Percentiles rank a stretch among this genome's conserved stretches.
These are phyloP conservation scores for Tanaodytes sp. DNA, from an alignment of 2,888 invertebrate genomes.

Conservation along the genomic window DNA sequence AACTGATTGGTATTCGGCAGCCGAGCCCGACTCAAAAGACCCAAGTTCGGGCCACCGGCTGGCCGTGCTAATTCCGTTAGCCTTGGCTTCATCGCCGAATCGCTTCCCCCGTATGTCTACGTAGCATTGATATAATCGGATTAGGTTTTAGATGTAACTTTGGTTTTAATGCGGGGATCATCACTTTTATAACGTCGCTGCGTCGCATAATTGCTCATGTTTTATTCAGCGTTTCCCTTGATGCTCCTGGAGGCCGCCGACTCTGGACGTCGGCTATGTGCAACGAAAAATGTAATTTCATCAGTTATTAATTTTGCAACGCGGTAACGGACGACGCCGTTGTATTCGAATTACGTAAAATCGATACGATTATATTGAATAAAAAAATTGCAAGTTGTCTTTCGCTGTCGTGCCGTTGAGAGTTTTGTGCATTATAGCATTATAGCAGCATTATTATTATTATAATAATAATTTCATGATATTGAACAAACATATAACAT, in stretches of 20 bases:
- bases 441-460: no score
- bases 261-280: no score
- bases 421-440: no score
- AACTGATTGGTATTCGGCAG: conserved; percentile 70
- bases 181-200: conserved; percentile 5
- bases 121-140: conserved; percentile 21
- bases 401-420: no score
- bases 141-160: conserved; percentile 22
- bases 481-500: no score
- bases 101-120: conserved; percentile 25
- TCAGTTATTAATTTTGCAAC: conserved; percentile 2
- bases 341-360: no score
- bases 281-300: background rate
- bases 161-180: conserved; percentile 19
- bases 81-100: conserved; percentile 48
- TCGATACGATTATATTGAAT: no score
- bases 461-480: no score
- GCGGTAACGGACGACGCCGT: no score
- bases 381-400: no score
- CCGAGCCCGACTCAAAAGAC: conserved; percentile 64
- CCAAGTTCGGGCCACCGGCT: conserved; percentile 41
- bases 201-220: background rate
- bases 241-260: no score
- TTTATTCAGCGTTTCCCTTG: conserved; percentile 1
- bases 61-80: conserved; percentile 62